Evolutionary conservation across 1,140 invertebrate species (phyloP), one percentile per base, ranked within the genome.

Genomic region (Rhyzopertha dominica): DNA sequence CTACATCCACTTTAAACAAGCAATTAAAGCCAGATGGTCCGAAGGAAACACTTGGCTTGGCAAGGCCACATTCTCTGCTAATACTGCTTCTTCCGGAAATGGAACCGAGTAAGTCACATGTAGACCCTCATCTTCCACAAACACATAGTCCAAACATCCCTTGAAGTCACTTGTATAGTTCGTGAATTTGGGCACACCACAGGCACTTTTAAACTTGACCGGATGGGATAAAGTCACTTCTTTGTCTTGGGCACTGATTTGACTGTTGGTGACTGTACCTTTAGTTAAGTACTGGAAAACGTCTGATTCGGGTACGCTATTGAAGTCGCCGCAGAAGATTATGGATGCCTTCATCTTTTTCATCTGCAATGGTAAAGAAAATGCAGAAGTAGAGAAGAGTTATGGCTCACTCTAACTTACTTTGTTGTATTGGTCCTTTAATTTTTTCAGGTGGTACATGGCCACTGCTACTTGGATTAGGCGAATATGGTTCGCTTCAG

Each of bases 71-170:
- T 92, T 63, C 31, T 73, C 62, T 31, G 63, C 76, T n/a, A 97
- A 66, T 61, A 92, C 85, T 57, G 90, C 85, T 31, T 80, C 68
- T 25, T 74, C 79, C 0, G 91, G 90, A 47, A 93, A 70, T 2
- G 91, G 90, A 39, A 96, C 71, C 1, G 87, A 75, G 70, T 84
- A 78, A 16, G 70, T 62, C 0, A 94, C 78, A 46, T 73, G 57
- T 2, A 94, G 66, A 29, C 73, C 66, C 30, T 79, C 68, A 24
- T 67, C 77, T 56, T 90, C 79, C 66, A 87, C 92, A 69, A 81
- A 95, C 59, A 98, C 95, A 54, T 95, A 96, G 71, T 98, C 94
- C 4, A 98, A 68, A 63, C 90, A 94, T 37, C 82, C 93, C 8
- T 80, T 74, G 72, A 96, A 97, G 1, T 76, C 77, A 1, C 67